These are phyloP conservation scores for Dasyurus viverrinus DNA, from an alignment of 2,113 vertebrate species.

Conservation along the genomic window DNA sequence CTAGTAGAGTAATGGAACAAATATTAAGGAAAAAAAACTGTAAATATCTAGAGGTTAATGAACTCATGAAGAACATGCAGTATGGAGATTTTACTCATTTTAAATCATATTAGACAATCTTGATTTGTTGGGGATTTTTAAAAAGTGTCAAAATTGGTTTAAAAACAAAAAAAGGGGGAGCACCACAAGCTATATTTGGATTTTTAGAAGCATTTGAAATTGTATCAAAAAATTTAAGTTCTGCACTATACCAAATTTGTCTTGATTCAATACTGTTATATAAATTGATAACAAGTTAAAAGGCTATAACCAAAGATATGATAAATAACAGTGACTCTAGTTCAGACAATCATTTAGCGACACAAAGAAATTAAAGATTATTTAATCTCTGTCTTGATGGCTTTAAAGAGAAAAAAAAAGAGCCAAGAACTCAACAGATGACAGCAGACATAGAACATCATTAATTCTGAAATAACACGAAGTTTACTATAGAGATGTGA, in stretches of 20 bases:
- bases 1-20: constrained; percentile 56
- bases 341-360: constrained; percentile 16
- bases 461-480: constrained; percentile 16
- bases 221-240: constrained; percentile 14
- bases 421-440: constrained; percentile 8
- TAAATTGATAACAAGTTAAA: constrained; percentile 37
- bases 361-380: background rate
- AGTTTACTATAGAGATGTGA: background rate
- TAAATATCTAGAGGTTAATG: constrained; percentile 29
- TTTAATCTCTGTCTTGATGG: constrained; percentile 19
- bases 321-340: constrained; percentile 37
- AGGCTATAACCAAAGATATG: background rate
- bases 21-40: constrained; percentile 43
- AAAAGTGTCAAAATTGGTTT: constrained; percentile 20
- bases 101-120: constrained; percentile 51
- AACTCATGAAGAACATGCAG: constrained; percentile 19
- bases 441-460: constrained; percentile 20
- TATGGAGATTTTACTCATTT: constrained; percentile 23
- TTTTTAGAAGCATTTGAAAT: constrained; percentile 49
- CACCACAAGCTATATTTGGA: background rate
- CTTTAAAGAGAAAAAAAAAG: constrained; percentile 15
- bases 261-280: constrained; percentile 7
- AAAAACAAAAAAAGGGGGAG: background rate
- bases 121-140: background rate
- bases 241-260: constrained; percentile 17